Conservation (phyloP, 2,888 invertebrate genomes). For the Brenthis ino region DNA sequence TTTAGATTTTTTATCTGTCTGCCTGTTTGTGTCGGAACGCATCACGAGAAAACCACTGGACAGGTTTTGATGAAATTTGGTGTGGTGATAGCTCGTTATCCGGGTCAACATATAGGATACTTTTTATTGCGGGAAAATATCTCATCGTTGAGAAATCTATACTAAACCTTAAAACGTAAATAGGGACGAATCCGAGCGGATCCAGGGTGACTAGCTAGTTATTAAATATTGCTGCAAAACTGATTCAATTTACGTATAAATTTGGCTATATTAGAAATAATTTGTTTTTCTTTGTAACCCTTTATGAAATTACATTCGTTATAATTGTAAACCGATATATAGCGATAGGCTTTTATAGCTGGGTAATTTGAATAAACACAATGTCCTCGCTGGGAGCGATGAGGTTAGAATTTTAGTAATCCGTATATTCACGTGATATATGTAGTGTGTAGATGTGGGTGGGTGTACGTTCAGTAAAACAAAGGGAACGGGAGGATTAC, state of each 20-base stretch:
- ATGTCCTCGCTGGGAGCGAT: constrained; percentile 19
- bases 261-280: constrained; percentile 3
- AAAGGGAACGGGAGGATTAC: constrained; percentile 6
- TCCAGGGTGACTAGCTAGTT: background rate
- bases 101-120: no score
- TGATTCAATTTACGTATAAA: background rate
- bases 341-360: constrained; percentile 11
- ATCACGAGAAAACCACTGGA: no score
- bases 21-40: no score
- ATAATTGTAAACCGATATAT: constrained; percentile 16
- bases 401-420: constrained; percentile 18
- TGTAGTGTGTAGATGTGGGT: background rate
- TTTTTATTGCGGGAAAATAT: no score
- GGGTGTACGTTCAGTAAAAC: background rate
- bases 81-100: no score
- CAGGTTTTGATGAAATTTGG: no score
- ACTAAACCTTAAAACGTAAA: no score
- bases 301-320: constrained; percentile 11
- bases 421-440: constrained; percentile 12
- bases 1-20: no score
- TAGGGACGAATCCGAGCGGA: background rate
- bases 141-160: no score
- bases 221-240: background rate
- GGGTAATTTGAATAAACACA: constrained; percentile 16
- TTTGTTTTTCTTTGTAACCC: background rate